Conservation (phyloP, 1,140 invertebrate genomes). For the Drosophila mauritiana region DNA sequence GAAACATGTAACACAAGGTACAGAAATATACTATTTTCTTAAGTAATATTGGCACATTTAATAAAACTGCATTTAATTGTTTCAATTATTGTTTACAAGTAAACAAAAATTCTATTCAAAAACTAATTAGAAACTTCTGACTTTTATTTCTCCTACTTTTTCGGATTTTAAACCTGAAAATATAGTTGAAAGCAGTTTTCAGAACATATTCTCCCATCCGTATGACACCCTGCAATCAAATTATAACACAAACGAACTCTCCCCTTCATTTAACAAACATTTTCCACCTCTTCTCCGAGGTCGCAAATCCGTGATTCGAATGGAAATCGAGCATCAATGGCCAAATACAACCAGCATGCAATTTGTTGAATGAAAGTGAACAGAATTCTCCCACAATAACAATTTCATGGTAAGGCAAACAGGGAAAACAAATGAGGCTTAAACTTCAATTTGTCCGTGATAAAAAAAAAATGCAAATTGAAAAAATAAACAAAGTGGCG, state of each 20-base stretch:
- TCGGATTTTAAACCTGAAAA: background rate
- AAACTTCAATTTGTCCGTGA: constrained; percentile 3
- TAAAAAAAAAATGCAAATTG: background rate
- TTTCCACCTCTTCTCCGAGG: background rate
- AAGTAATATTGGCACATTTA: too few species aligned
- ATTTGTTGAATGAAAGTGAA: constrained; percentile 22
- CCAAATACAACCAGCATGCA: constrained; percentile 21
- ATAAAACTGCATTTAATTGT: too few species aligned
- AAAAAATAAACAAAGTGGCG: background rate
- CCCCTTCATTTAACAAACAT: constrained; percentile 17
- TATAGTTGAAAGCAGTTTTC: constrained; percentile 38
- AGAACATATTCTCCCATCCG: constrained; percentile 2
- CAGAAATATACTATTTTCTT: background rate
- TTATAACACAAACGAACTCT: constrained; percentile 54
- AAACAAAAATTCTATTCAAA: too few species aligned
- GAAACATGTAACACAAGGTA: background rate
- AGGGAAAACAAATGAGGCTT: constrained; percentile 24
- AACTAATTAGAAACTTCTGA: too few species aligned
- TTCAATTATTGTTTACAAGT: too few species aligned
- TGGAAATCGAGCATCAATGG: constrained; percentile 23
- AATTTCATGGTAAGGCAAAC: constrained; percentile 11
- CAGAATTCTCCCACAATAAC: constrained; percentile 10
- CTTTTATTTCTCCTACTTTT: too few species aligned
- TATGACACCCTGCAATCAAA: constrained; percentile 45
- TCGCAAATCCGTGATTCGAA: constrained; percentile 12